Percentiles rank a stretch among this genome's conserved stretches.
These are phyloP conservation scores for Sapayoa aenigma DNA, from an alignment of 2,113 vertebrate species.

Conservation along the genomic window DNA sequence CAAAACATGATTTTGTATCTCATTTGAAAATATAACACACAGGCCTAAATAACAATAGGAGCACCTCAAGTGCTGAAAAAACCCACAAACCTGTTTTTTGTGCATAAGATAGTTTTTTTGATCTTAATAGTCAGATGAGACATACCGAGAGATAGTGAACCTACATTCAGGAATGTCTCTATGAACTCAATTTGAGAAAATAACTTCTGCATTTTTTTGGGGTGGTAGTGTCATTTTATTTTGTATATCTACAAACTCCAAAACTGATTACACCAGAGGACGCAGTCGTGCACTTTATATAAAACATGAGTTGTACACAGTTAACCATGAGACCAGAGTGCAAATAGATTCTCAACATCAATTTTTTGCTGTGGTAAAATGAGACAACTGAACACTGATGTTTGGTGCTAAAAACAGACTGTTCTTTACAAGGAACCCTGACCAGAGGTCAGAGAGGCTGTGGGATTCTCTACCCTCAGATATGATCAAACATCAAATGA, in stretches of 20 bases:
- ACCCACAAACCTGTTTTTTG: background rate
- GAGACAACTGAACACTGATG: background rate
- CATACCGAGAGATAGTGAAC: background rate
- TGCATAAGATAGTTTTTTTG: background rate
- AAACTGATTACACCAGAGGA: background rate
- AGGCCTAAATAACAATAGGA: background rate
- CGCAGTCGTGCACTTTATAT: background rate
- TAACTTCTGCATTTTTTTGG: background rate
- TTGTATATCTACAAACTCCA: background rate
- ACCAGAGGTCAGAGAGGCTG: background rate
- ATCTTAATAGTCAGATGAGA: background rate
- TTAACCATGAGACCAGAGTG: background rate
- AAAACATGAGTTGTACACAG: rapidly evolving
- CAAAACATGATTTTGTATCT: background rate
- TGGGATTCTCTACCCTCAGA: background rate
- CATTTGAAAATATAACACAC: background rate
- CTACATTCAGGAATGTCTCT: background rate
- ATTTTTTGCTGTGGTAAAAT: background rate
- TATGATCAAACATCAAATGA: background rate
- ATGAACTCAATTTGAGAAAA: background rate
- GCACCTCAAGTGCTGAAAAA: background rate
- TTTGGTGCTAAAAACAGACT: background rate
- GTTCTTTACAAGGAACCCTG: background rate
- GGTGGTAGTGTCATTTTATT: rapidly evolving
- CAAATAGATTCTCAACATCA: background rate